These are phyloP conservation scores for Eucriotettix oculatus DNA, from an alignment of 2,888 invertebrate genomes.

Conservation along the genomic window DNA sequence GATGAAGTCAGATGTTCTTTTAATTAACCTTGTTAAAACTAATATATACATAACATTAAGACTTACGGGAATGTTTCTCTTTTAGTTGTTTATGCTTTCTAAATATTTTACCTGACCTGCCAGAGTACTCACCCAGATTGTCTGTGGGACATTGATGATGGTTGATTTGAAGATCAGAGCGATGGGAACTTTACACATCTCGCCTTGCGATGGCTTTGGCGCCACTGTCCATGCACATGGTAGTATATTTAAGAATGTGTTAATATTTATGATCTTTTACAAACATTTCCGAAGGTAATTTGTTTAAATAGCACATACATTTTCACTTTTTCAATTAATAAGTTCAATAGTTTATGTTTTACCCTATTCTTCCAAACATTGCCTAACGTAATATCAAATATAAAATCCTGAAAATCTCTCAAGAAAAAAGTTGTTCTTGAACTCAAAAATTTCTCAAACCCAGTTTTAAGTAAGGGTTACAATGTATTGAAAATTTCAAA, in stretches of 20 bases:
- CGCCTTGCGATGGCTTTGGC: constrained; percentile 12
- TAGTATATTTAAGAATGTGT: constrained; percentile 25
- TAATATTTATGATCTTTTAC: constrained; percentile 22
- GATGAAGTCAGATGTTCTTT: too few relatives aligned
- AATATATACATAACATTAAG: too few relatives aligned
- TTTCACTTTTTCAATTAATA: too few relatives aligned
- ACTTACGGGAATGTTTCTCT: neutral
- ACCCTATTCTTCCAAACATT: too few relatives aligned
- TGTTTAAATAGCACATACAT: neutral
- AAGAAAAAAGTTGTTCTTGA: too few relatives aligned
- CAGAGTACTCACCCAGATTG: constrained; percentile 9
- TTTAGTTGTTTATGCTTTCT: neutral
- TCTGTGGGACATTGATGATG: constrained; percentile 4
- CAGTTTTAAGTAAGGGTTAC: too few relatives aligned
- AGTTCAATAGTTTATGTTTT: too few relatives aligned
- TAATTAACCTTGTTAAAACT: too few relatives aligned
- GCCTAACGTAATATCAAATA: too few relatives aligned
- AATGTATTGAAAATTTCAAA: too few relatives aligned
- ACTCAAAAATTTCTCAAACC: too few relatives aligned
- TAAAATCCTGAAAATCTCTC: too few relatives aligned
- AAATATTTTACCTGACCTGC: constrained; percentile 4
- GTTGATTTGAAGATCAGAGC: constrained; percentile 7
- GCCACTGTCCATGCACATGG: constrained; percentile 14
- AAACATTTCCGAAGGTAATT: constrained; percentile 6
- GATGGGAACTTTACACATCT: constrained; percentile 11